Percentiles rank a stretch among this genome's conserved stretches.
These are phyloP conservation scores for Oxystoma pomonae DNA, from an alignment of 2,888 invertebrate species.

Conservation along the genomic window DNA sequence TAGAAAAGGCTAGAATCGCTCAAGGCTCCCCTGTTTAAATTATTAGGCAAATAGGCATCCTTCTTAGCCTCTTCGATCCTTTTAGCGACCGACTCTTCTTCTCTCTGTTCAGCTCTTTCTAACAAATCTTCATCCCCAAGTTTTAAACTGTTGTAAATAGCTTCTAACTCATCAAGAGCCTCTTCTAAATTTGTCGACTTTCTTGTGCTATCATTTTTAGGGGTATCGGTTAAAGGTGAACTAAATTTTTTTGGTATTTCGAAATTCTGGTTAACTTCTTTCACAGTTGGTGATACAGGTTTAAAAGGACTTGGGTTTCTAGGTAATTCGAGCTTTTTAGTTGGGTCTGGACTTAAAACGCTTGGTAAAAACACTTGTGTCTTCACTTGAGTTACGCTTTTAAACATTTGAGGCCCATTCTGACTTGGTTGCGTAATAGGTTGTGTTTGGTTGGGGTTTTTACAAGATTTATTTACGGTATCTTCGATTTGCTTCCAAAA, in stretches of 20 bases:
- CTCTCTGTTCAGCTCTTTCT: slow-evolving; percentile 74
- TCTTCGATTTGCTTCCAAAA: slow-evolving; percentile 62
- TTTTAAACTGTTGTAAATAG: slow-evolving; percentile 85
- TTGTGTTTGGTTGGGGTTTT: not conserved
- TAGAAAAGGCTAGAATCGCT: slow-evolving; percentile 47
- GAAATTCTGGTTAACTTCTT: slow-evolving; percentile 9
- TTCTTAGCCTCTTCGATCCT: slow-evolving; percentile 33
- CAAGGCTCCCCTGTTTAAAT: slow-evolving; percentile 38
- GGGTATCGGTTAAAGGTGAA: slow-evolving; percentile 1
- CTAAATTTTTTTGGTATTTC: not conserved
- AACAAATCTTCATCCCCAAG: slow-evolving; percentile 78
- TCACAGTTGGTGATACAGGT: slow-evolving; percentile 22
- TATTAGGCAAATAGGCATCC: slow-evolving; percentile 32
- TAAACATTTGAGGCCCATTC: slow-evolving; percentile 44
- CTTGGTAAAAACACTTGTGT: slow-evolving; percentile 43
- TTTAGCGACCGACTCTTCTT: slow-evolving; percentile 45
- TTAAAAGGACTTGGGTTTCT: slow-evolving; percentile 25
- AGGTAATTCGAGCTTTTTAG: slow-evolving; percentile 12
- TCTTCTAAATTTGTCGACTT: slow-evolving; percentile 82
- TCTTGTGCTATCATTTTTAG: slow-evolving; percentile 43
- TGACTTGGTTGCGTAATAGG: slow-evolving; percentile 7
- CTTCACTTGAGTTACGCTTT: slow-evolving; percentile 41
- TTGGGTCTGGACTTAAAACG: slow-evolving; percentile 29
- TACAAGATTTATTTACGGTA: slow-evolving; percentile 21
- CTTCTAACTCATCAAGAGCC: slow-evolving; percentile 83